These are phyloP conservation scores for Uloborus plumipes DNA, from an alignment of 2,888 invertebrate species.

Conservation along the genomic window DNA sequence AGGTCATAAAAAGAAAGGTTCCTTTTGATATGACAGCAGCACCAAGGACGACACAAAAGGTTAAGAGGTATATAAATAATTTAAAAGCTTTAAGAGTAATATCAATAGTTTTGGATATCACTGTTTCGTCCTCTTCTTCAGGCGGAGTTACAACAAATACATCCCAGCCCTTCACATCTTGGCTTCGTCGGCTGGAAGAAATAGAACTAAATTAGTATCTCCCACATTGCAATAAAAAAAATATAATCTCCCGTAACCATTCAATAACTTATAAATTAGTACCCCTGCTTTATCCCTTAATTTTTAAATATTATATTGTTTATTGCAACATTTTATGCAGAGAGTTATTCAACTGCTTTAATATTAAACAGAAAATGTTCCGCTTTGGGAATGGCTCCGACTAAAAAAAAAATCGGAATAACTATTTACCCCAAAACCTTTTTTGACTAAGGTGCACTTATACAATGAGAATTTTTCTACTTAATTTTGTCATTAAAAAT, in stretches of 20 bases:
- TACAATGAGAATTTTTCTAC: too few relatives aligned
- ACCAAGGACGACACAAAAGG: constrained; percentile 59
- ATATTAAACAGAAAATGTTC: too few relatives aligned
- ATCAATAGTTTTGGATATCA: constrained; percentile 61
- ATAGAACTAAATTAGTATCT: not conserved
- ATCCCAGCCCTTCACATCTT: constrained; percentile 64
- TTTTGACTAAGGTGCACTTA: too few relatives aligned
- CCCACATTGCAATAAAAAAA: not conserved
- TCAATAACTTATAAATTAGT: not conserved
- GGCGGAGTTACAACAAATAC: constrained; percentile 61
- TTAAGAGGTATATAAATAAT: constrained; percentile 60
- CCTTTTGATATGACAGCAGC: constrained; percentile 62
- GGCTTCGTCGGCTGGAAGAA: constrained; percentile 29
- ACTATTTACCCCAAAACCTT: too few relatives aligned
- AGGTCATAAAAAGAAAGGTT: constrained; percentile 87
- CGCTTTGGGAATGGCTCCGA: too few relatives aligned
- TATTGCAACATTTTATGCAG: too few relatives aligned
- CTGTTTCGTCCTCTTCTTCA: constrained; percentile 63
- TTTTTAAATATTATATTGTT: too few relatives aligned
- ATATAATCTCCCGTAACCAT: not conserved
- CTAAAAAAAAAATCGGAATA: too few relatives aligned
- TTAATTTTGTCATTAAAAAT: too few relatives aligned
- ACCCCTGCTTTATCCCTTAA: not conserved
- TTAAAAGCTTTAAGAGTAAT: constrained; percentile 63
- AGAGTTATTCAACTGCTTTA: too few relatives aligned